These are phyloP conservation scores for Chunga burmeisteri DNA, from an alignment of 2,113 vertebrate species.

Conservation along the genomic window DNA sequence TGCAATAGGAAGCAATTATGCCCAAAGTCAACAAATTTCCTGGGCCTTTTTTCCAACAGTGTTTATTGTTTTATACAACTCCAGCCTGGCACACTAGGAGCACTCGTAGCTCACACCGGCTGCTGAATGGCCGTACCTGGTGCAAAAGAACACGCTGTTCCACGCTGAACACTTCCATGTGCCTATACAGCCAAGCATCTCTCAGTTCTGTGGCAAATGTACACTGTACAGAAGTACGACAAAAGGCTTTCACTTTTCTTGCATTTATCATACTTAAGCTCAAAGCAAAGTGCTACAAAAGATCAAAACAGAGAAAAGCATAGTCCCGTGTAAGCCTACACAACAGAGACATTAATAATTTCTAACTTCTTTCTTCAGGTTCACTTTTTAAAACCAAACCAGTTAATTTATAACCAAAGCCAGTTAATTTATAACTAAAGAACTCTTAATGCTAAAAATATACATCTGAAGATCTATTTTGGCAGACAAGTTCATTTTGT, in stretches of 20 bases:
- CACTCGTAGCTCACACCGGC: background rate
- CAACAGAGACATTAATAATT: background rate
- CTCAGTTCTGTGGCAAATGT: background rate
- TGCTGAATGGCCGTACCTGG: background rate
- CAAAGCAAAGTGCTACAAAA: background rate
- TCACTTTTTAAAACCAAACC: background rate
- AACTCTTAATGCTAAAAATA: background rate
- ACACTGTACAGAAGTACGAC: background rate
- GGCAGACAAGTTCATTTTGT: background rate
- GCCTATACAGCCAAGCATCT: background rate
- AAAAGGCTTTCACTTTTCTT: background rate
- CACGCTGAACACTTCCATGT: background rate
- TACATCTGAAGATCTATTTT: background rate
- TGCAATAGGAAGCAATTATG: constrained; percentile 42
- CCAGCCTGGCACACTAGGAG: background rate
- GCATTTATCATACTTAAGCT: background rate
- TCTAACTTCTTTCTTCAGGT: background rate
- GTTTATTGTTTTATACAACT: background rate
- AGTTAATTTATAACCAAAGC: background rate
- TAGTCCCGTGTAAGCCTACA: background rate
- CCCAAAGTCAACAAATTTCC: constrained; percentile 51
- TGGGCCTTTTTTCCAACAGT: constrained; percentile 37
- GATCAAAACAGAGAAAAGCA: background rate
- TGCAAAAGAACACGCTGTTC: background rate
- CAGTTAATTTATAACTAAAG: background rate